Base-by-base conservation (phyloP, 2,797 vertebrate genomes). In the Triplophysa yarkandensis region DNA sequence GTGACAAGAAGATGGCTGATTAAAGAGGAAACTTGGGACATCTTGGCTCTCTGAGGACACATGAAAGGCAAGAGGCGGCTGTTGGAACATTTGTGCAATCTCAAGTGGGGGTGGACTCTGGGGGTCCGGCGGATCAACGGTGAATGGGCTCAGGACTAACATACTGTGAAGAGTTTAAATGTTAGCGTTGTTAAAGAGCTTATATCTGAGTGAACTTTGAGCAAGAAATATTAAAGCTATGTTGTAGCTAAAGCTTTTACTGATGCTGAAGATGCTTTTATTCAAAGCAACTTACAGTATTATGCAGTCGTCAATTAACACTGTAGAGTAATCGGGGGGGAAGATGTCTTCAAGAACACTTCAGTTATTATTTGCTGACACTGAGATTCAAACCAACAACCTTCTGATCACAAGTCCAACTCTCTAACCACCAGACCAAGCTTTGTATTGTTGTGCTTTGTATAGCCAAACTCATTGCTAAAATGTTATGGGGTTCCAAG, bases 1-100 rank as follows among this genome's bases (percentile, higher is more conserved):
- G 83, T 77, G 73, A 76, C 82, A 78, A 50, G 66, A 79, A 76
- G 82, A 80, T 74, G 77, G 77, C 77, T 82, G 78, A 85, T 83
- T 81, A 83, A 82, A 83, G 73, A 81, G 52, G 74, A 79, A 81
- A 81, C 74, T n/a, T 67, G 34, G 80, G 79, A 78, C 81, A 82
- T 81, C 76, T 74, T 55, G 73, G 70, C 81, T 80, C 79, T 75
- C 71, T 71, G 78, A 70, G 73, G 64, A 75, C 30, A 39, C 65
- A 65, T 23, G 65, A 60, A 64, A 77, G 34, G 19, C 32, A 4
- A n/a, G 36, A 57, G 66, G 32, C 30, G 32, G 70, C 48, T 46
- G 61, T 63, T 60, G 62, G 58, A 43, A 66, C 54, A 76, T 68
- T 61, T 68, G 32, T 68, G 65, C 55, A 8, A 25, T 17, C 65